Evolutionary conservation across 2,113 vertebrate genomes (phyloP), one percentile per base, ranked within the genome.

Genomic region (Machaerirhynchus nigripectus): DNA sequence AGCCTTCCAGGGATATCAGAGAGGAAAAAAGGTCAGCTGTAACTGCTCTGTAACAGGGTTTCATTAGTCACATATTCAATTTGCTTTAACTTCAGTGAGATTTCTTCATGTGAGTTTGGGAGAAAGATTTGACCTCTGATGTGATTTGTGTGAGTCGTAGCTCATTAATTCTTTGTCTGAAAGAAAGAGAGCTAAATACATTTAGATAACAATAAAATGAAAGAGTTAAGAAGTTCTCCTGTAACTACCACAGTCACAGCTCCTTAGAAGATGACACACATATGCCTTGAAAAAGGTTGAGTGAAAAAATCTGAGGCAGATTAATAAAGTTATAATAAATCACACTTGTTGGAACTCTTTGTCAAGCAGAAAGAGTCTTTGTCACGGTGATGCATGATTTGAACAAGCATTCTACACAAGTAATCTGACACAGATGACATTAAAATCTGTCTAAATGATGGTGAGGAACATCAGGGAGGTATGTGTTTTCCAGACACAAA

Each of bases 401-500:
- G 50, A 83, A 30, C 46, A 77, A 79, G n/a, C 83, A 65, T 90
- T 89, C 55, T 77, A 8, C 13, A 52, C 42, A 74, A 23, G 1
- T 50, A 15, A 28, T 70, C 42, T 57, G n/a, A 79, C 59, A 88
- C 15, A 57, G 46, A 18, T 73, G 63, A 78, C 60, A 55, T 53
- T 61, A 87, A 84, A 74, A 15, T 40, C 14, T 42, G 22, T 59
- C 35, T 87, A 77, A 81, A 77, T 40, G 31, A 57, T 70, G 39
- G 30, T 77, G 23, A 74, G 31, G 76, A 56, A 73, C 63, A 83
- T 61, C 55, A 69, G 35, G 39, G 46, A 61, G 11, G 15, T 47
- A 24, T 15, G 39, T 24, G 11, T 35, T 84, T 88, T 71, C 40
- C 19, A 9, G n/a, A 44, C 9, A 42, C 0, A 0, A 64, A 57